Conservation (phyloP, 1,140 invertebrate species). For the Samia ricini region DNA sequence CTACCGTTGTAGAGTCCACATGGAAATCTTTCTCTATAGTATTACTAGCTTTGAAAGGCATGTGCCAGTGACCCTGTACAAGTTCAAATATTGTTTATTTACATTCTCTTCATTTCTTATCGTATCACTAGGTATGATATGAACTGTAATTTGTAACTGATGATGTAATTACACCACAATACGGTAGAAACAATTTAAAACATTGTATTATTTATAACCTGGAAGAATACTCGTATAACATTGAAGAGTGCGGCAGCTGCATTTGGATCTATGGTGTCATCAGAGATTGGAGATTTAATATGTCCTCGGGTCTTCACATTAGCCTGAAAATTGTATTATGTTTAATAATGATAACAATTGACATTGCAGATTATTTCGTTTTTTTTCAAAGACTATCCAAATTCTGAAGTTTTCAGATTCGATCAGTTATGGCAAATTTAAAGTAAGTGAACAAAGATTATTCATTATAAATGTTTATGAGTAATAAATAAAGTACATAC, state of each 20-base stretch:
- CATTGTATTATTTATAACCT: constrained; percentile 19
- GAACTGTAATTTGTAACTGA: too few relatives aligned
- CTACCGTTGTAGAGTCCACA: background rate
- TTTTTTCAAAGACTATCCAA: background rate
- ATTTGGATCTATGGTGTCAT: constrained; percentile 12
- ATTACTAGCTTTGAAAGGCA: constrained; percentile 31
- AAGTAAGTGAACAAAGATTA: too few relatives aligned
- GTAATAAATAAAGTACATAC: background rate
- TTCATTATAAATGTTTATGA: background rate
- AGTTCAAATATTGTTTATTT: too few relatives aligned
- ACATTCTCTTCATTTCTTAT: too few relatives aligned
- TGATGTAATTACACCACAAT: too few relatives aligned
- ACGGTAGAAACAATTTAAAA: too few relatives aligned
- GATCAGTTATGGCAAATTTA: too few relatives aligned
- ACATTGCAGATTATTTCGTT: background rate
- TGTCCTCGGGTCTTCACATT: constrained; percentile 18
- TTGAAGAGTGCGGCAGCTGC: constrained; percentile 25
- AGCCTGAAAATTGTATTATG: constrained; percentile 12
- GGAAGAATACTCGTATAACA: constrained; percentile 39
- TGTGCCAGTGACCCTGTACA: constrained; percentile 40
- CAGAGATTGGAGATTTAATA: constrained; percentile 22
- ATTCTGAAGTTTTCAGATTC: background rate
- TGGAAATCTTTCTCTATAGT: constrained; percentile 40
- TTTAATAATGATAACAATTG: too few relatives aligned
- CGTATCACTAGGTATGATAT: too few relatives aligned